These are phyloP conservation scores for Lucilia sericata DNA, from an alignment of 1,140 invertebrate genomes.

Conservation along the genomic window DNA sequence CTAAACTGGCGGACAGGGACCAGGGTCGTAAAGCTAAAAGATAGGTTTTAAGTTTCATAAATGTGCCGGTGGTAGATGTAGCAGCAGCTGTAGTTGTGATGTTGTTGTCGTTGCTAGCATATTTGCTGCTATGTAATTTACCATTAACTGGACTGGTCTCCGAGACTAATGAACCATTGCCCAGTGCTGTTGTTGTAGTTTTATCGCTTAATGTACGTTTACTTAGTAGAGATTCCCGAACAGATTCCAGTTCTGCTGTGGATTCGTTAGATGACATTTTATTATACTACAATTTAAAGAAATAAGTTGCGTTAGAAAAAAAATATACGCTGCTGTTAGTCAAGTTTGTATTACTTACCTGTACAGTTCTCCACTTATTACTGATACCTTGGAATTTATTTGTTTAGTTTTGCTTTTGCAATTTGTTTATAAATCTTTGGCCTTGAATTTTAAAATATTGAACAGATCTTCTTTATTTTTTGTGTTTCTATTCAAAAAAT, in stretches of 20 bases:
- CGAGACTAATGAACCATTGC: neutral
- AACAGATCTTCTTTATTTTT: neutral
- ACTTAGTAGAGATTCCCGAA: neutral
- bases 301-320: neutral
- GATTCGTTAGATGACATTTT: neutral
- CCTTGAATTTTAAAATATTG: constrained; percentile 19
- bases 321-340: neutral
- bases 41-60: constrained; percentile 89
- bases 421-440: constrained; percentile 3
- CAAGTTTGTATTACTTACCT: neutral
- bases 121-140: neutral
- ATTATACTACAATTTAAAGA: neutral
- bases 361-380: neutral
- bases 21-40: constrained; percentile 89
- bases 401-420: constrained; percentile 15
- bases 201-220: neutral
- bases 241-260: neutral
- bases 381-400: neutral
- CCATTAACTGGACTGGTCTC: neutral
- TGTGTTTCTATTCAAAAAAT: neutral
- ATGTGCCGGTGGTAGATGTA: constrained; percentile 67
- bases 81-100: neutral
- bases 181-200: neutral
- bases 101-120: neutral
- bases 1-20: constrained; percentile 91